Evolutionary conservation across 1,140 invertebrate species (phyloP).

Genomic region (Drusus annulatus): DNA sequence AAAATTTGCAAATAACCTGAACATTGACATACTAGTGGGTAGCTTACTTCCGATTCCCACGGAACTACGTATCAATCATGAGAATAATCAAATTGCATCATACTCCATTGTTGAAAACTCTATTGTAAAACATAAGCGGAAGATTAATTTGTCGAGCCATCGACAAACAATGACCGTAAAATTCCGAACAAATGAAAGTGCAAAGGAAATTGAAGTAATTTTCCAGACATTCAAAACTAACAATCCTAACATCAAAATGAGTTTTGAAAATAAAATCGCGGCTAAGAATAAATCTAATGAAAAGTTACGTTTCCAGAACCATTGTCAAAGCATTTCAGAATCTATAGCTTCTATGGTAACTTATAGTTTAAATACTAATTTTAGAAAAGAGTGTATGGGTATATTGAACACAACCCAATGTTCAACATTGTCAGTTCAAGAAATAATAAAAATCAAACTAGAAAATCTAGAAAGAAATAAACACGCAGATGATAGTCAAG

Average conservation of each 20-base stretch:
- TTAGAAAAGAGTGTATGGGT: conserved; percentile 45
- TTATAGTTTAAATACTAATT: conserved; percentile 48
- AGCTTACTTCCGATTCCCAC: conserved; percentile 1
- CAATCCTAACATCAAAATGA: not conserved
- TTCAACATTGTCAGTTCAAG: conserved; percentile 33
- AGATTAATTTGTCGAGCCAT: not conserved
- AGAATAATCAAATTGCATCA: not conserved
- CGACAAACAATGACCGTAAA: not conserved
- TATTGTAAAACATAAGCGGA: not conserved
- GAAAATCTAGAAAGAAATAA: conserved; percentile 27
- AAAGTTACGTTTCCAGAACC: conserved; percentile 5
- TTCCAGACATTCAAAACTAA: not conserved
- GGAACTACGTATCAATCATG: conserved; percentile 13
- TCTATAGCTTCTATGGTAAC: conserved; percentile 43
- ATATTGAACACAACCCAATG: conserved; percentile 17
- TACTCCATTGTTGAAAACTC: conserved; percentile 15
- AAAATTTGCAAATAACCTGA: not conserved
- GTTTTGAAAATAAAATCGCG: not conserved
- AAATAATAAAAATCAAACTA: conserved; percentile 42
- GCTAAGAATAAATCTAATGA: conserved; percentile 1
- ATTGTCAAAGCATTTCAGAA: conserved; percentile 47
- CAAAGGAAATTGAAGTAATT: conserved; percentile 4
- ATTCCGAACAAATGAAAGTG: not conserved
- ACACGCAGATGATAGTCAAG: not conserved
- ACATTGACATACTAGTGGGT: conserved; percentile 24